Percentiles rank a stretch among this genome's conserved stretches.
Conservation (phyloP, 1,140 invertebrate genomes). For the Solen grandis region DNA sequence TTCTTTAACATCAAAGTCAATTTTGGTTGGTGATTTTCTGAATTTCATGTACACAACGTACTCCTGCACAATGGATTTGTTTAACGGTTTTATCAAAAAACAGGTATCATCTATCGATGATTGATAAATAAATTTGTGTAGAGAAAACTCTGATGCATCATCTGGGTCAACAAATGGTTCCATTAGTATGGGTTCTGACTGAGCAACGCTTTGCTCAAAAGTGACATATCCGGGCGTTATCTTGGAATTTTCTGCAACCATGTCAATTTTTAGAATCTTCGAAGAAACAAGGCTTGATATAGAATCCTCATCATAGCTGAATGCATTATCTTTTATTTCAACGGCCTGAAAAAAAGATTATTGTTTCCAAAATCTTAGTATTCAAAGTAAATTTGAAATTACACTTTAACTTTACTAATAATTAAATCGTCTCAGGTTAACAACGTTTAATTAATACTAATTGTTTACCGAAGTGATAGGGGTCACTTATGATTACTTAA, state of each 20-base stretch:
- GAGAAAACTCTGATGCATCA: constrained; percentile 44
- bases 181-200: background rate
- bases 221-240: constrained; percentile 23
- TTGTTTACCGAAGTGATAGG: too few relatives aligned
- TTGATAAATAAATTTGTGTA: constrained; percentile 30
- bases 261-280: constrained; percentile 33
- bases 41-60: constrained; percentile 20
- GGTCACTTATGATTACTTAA: too few relatives aligned
- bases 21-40: background rate
- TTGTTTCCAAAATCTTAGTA: too few relatives aligned
- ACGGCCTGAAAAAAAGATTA: constrained; percentile 43
- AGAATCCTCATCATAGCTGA: constrained; percentile 35
- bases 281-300: constrained; percentile 29
- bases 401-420: too few relatives aligned
- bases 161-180: constrained; percentile 22
- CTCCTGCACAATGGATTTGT: background rate
- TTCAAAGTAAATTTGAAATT: too few relatives aligned
- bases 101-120: constrained; percentile 11
- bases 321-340: constrained; percentile 41
- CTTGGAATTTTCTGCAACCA: background rate
- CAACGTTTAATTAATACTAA: too few relatives aligned
- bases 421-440: too few relatives aligned
- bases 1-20: constrained; percentile 17
- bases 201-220: constrained; percentile 20
- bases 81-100: constrained; percentile 12